phyloP scores from a whole-genome alignment of 2,113 vertebrate species.

The Alces alces region DNA sequence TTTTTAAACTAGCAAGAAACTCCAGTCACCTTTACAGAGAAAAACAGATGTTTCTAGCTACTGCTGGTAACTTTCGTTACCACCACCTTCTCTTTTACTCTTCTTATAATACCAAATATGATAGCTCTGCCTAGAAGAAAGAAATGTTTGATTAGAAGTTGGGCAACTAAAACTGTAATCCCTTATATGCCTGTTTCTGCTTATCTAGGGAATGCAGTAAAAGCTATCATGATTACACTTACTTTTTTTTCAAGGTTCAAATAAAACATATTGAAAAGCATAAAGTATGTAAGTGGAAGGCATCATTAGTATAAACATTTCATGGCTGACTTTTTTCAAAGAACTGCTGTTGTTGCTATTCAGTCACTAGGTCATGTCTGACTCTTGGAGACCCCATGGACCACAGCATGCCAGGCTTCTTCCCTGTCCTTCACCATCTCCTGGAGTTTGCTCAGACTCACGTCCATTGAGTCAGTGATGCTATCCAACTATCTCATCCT shows the following conservation, averaged over 20 bases:
- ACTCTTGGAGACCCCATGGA: neutral
- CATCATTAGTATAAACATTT: neutral
- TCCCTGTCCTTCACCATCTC: neutral
- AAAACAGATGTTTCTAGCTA: neutral
- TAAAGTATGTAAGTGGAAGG: neutral
- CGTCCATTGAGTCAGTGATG: neutral
- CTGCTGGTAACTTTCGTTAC: neutral
- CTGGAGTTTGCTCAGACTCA: neutral
- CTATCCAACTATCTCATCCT: neutral
- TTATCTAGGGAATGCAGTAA: neutral
- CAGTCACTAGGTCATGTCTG: neutral
- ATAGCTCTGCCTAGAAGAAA: neutral
- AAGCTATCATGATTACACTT: neutral
- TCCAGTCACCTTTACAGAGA: neutral
- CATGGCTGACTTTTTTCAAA: neutral
- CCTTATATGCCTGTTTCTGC: neutral
- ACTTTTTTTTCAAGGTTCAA: neutral
- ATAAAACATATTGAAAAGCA: neutral
- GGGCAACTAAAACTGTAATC: neutral
- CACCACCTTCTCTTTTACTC: neutral
- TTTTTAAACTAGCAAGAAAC: slow-evolving; percentile 14
- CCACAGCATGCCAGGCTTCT: neutral
- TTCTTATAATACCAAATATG: neutral
- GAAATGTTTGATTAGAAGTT: neutral
- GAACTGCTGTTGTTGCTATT: neutral